These are phyloP conservation scores for Drosophila infuscata DNA, from an alignment of 2,888 invertebrate species.

Conservation along the genomic window DNA sequence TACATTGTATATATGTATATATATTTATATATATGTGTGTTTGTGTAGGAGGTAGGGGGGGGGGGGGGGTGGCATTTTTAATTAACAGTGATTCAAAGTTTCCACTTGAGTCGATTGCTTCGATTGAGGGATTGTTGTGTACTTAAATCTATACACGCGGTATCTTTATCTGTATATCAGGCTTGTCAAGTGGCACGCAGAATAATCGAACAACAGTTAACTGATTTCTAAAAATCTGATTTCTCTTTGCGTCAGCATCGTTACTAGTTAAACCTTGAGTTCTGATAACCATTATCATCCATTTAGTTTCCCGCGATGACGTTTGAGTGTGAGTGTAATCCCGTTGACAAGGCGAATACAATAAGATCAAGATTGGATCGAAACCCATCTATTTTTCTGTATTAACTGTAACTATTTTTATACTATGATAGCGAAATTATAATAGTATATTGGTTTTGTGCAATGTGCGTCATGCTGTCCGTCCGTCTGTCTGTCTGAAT, in stretches of 20 bases:
- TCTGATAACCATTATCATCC: conserved; percentile 46
- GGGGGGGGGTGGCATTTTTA: not conserved
- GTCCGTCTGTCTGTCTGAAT: no score
- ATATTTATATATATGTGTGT: not conserved
- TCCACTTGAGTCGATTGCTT: conserved; percentile 21
- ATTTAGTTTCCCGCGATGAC: conserved; percentile 25
- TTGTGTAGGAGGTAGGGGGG: no score
- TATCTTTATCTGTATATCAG: conserved; percentile 40
- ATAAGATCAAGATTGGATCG: not conserved
- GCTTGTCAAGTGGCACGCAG: conserved; percentile 46
- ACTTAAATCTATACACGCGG: conserved; percentile 24
- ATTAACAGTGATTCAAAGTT: conserved; percentile 18
- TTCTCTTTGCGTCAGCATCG: conserved; percentile 59
- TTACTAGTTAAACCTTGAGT: conserved; percentile 27
- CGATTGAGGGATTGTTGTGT: conserved; percentile 24
- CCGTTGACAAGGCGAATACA: conserved; percentile 1
- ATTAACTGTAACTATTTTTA: not conserved
- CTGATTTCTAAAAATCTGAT: conserved; percentile 23
- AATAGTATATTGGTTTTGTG: no score
- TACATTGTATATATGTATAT: not conserved
- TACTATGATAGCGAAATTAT: no score
- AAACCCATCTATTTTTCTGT: not conserved
- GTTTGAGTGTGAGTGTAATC: conserved; percentile 21
- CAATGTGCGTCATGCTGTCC: no score
- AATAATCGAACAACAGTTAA: conserved; percentile 16